Base-by-base conservation (phyloP, 2,888 invertebrate genomes). In the Hypomecis punctinalis region DNA sequence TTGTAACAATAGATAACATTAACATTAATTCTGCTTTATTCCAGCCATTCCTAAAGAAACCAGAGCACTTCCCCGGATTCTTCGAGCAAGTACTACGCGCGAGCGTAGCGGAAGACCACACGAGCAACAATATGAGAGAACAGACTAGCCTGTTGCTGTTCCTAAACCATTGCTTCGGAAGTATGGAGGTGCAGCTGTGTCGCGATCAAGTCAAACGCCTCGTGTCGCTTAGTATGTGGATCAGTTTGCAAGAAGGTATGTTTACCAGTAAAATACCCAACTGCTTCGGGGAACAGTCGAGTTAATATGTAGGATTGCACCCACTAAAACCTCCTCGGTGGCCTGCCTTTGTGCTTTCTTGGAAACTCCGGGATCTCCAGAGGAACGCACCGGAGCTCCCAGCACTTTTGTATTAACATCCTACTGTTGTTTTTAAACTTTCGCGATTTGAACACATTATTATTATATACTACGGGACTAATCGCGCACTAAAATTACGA, bases 81-180 rank as follows among this genome's bases (percentile, higher is more conserved):
- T 97, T 98, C 80, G 95, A 96, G 76, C 96, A 97, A 84, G 96
- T 98, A 0, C 89, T 98, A 33, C 94, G 95, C 62, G 94, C 96
- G 0, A 96, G 97, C 74, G 86, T 99, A 5, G 94, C 94, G 39
- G 95, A 95, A 7, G 93, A 94, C 64, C 84, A 91, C 4, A 71
- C 71, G 0, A 81, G 81, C 23, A 76, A 76, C 13, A 88, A 90
- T 70, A 90, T 93, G 77, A 93, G 94, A 40, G 99, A 99, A 83
- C 97, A 98, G 86, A 98, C 97, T 0, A 95, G 97, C 0, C 86
- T 99, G 53, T 93, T 99, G 10, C 94, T 98, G 45, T 99, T 99
- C 85, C 93, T 99, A 2, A 98, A 98, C 87, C 98, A 99, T 83
- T 98, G 98, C 82, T 99, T 99, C 81, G 99, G 99, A 80, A 99